These are phyloP conservation scores for Ashinkailepas kermadecensis DNA, from an alignment of 2,888 invertebrate species.

Conservation along the genomic window DNA sequence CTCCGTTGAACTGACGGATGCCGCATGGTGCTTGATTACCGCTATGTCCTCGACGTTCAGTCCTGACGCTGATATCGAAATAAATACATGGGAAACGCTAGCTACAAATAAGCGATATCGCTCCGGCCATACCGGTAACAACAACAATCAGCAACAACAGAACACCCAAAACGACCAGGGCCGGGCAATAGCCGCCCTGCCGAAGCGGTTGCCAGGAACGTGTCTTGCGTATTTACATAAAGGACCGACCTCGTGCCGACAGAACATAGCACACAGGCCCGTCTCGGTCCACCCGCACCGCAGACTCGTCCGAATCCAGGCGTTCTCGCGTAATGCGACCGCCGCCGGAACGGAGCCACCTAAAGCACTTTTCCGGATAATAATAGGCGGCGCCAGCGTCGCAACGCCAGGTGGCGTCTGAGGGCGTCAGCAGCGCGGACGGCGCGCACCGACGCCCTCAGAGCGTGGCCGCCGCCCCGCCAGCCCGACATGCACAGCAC, in stretches of 20 bases:
- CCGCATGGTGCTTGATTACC: too few species aligned
- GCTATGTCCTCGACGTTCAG: not conserved
- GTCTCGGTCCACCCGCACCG: too few species aligned
- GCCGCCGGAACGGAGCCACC: not conserved
- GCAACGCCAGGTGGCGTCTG: not conserved
- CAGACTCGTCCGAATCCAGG: too few species aligned
- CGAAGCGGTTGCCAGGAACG: not conserved
- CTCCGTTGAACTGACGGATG: too few species aligned
- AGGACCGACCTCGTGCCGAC: not conserved
- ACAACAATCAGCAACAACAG: slow-evolving; percentile 3
- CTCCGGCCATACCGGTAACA: slow-evolving; percentile 1
- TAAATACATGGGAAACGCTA: not conserved
- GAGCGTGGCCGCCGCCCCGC: not conserved
- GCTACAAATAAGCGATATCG: not conserved
- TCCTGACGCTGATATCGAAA: not conserved
- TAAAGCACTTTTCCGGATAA: not conserved
- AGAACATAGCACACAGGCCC: not conserved
- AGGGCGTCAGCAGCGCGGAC: too few species aligned
- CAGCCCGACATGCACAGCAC: not conserved
- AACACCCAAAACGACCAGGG: not conserved
- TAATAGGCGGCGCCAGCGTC: not conserved
- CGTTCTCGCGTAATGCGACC: not conserved
- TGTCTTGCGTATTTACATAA: not conserved
- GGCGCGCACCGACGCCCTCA: too few species aligned
- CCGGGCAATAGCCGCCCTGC: not conserved